phyloP scores from a whole-genome alignment of 2,113 vertebrate genomes.

The Eudyptes chrysolophus region DNA sequence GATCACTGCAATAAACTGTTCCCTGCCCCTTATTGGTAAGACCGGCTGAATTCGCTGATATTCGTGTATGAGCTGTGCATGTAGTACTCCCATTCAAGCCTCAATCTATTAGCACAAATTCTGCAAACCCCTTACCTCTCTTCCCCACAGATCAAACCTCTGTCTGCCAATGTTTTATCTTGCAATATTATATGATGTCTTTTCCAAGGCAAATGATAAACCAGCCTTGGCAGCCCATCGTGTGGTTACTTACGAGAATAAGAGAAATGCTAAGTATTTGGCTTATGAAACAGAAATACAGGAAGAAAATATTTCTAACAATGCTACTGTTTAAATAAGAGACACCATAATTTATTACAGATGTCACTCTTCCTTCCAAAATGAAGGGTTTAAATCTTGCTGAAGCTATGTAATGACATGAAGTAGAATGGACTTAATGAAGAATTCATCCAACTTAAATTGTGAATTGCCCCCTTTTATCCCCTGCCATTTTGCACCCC shows the following conservation, averaged over 20 bases:
- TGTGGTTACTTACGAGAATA: not conserved
- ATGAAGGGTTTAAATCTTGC: not conserved
- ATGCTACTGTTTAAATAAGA: slow-evolving; percentile 58
- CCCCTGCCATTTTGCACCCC: not conserved
- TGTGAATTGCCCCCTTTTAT: not conserved
- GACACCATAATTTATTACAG: slow-evolving; percentile 26
- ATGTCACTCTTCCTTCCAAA: slow-evolving; percentile 25
- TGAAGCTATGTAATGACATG: not conserved
- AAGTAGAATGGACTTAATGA: not conserved
- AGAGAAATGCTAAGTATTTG: slow-evolving; percentile 31
- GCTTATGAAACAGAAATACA: slow-evolving; percentile 26
- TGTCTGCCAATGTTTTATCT: not conserved
- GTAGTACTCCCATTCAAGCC: not conserved
- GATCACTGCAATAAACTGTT: not conserved
- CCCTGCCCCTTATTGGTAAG: not conserved
- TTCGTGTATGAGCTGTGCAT: not conserved
- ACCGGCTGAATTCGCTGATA: not conserved
- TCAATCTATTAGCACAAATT: not conserved
- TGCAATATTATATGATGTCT: not conserved
- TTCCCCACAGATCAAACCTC: not conserved
- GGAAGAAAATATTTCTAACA: slow-evolving; percentile 50
- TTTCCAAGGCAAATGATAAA: slow-evolving; percentile 35
- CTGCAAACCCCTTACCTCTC: not conserved
- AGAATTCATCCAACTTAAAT: not conserved
- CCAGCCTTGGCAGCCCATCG: not conserved